Evolutionary conservation across 1,140 invertebrate genomes (phyloP).

Genomic region (Eriocheir sinensis): DNA sequence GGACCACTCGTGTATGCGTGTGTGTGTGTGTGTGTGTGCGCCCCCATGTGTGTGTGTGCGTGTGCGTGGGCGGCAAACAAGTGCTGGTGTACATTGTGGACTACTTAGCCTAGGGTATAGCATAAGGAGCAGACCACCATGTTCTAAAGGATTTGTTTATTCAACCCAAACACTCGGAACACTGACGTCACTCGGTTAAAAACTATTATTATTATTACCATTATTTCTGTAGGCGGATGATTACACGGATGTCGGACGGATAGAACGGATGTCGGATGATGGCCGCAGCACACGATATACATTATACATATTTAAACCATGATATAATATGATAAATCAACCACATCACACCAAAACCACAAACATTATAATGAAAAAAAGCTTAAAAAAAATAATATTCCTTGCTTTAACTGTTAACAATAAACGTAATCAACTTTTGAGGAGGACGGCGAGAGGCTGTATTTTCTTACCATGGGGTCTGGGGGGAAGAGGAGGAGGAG

Average conservation of each 20-base stretch:
- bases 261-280: too few relatives aligned
- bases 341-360: background rate
- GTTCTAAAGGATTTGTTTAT: background rate
- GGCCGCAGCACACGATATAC: background rate
- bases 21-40: background rate
- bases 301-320: background rate
- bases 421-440: background rate
- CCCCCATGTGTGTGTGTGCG: background rate
- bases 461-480: too few relatives aligned
- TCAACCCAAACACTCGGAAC: background rate
- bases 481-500: too few relatives aligned
- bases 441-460: too few relatives aligned
- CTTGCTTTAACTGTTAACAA: constrained; percentile 2
- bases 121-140: background rate
- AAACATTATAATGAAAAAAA: background rate
- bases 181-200: too few relatives aligned
- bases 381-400: background rate
- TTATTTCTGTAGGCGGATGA: too few relatives aligned
- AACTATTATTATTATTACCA: too few relatives aligned
- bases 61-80: background rate
- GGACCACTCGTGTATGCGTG: background rate
- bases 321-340: too few relatives aligned
- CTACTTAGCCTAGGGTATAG: too few relatives aligned
- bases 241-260: too few relatives aligned
- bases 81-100: background rate